Conservation (phyloP, 2,797 vertebrate genomes). For the Dallia pectoralis region DNA sequence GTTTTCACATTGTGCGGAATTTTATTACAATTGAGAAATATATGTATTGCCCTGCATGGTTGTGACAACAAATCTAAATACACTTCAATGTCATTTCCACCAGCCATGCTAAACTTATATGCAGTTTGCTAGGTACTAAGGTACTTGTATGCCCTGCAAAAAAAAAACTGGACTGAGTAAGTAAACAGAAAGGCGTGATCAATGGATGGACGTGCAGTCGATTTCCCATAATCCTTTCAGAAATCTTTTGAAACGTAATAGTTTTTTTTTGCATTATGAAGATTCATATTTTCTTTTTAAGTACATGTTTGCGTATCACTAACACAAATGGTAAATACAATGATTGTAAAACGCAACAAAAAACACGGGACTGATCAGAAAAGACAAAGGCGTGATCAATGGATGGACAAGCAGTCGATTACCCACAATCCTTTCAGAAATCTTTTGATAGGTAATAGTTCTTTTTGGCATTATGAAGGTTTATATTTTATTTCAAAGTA, state of each 20-base stretch:
- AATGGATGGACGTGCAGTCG: background rate
- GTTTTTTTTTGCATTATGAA: background rate
- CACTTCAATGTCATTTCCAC: constrained; percentile 36
- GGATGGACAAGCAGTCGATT: background rate
- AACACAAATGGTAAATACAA: background rate
- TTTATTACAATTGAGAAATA: constrained; percentile 60
- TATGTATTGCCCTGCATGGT: constrained; percentile 68
- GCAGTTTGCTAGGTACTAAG: background rate
- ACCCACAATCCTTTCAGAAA: background rate
- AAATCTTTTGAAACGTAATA: background rate
- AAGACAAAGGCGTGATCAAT: background rate
- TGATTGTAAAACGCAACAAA: background rate
- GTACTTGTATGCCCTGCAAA: background rate
- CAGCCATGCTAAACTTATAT: background rate
- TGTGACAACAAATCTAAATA: constrained; percentile 73
- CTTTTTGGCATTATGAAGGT: background rate
- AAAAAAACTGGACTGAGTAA: background rate
- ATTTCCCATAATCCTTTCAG: background rate
- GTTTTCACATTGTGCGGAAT: constrained; percentile 63
- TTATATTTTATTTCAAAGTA: background rate
- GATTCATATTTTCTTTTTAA: background rate
- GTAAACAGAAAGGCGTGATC: background rate
- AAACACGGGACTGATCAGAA: background rate
- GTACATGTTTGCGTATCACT: background rate
- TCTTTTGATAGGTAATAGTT: background rate